phyloP scores from a whole-genome alignment of 2,797 vertebrate genomes.

The Catharus ustulatus region DNA sequence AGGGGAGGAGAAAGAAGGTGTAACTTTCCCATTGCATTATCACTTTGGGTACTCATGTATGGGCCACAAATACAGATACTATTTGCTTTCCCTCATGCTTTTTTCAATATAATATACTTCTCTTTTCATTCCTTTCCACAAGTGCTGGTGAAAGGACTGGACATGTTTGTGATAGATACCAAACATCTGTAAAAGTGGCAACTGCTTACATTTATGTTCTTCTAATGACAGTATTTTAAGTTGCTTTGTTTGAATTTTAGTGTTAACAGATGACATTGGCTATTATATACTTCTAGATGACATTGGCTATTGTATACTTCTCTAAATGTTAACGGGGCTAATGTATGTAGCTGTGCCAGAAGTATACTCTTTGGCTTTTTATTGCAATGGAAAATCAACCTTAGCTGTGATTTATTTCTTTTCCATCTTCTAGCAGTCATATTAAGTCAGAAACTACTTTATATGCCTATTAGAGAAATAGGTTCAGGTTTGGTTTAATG shows the following conservation, averaged over 20 bases:
- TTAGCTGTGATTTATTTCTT: not conserved
- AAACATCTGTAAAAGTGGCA: not conserved
- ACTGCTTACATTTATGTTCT: constrained; percentile 1
- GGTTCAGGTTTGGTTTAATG: not conserved
- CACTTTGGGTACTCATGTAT: not conserved
- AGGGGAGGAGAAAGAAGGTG: not conserved
- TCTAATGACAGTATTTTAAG: not conserved
- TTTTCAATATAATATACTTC: not conserved
- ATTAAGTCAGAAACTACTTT: constrained; percentile 1
- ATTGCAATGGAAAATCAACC: not conserved
- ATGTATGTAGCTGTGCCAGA: not conserved
- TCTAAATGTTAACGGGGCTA: constrained; percentile 3
- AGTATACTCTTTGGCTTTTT: constrained; percentile 18
- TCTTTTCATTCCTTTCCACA: not conserved
- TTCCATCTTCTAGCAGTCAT: not conserved
- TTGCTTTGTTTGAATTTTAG: constrained; percentile 22
- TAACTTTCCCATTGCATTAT: not conserved
- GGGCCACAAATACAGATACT: not conserved
- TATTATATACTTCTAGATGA: not conserved
- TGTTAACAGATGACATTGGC: not conserved
- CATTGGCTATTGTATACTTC: not conserved
- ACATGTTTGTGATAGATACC: not conserved
- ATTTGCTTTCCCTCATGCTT: not conserved
- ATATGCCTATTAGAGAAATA: not conserved
- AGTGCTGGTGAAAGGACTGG: not conserved